A percentile compares a stretch with the other conserved stretches of the same genome.
phyloP scores from a whole-genome alignment of 2,888 invertebrate species.

The Spisula solida region DNA sequence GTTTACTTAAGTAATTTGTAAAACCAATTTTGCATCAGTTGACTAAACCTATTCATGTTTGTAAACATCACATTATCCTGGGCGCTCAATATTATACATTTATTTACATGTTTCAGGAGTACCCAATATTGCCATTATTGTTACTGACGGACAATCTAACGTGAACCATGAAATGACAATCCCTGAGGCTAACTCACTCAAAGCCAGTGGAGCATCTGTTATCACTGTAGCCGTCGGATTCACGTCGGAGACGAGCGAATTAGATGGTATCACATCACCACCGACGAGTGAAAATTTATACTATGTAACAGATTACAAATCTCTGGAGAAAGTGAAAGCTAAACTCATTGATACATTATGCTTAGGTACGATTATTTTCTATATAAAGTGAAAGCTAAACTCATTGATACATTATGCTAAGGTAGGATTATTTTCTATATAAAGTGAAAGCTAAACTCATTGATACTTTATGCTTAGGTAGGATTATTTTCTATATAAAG shows the following conservation, averaged over 20 bases:
- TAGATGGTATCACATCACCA: slow-evolving; percentile 82
- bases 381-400: slow-evolving; percentile 75
- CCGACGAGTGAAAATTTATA: slow-evolving; percentile 82
- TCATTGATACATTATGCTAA: slow-evolving; percentile 83
- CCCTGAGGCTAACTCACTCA: slow-evolving; percentile 81
- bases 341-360: slow-evolving; percentile 82
- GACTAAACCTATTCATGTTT: no score
- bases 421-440: slow-evolving; percentile 74
- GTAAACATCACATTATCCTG: no score
- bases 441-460: slow-evolving; percentile 79
- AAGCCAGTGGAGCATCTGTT: slow-evolving; percentile 78
- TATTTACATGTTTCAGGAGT: slow-evolving; percentile 72
- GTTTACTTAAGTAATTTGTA: no score
- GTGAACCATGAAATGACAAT: slow-evolving; percentile 82
- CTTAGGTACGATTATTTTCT: slow-evolving; percentile 76
- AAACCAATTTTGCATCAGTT: no score
- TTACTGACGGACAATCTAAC: slow-evolving; percentile 85
- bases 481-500: slow-evolving; percentile 42
- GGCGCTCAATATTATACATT: not conserved
- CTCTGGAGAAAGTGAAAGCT: slow-evolving; percentile 77
- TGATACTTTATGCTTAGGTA: slow-evolving; percentile 83
- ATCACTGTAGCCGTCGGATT: slow-evolving; percentile 83
- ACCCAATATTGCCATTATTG: slow-evolving; percentile 81
- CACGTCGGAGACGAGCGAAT: slow-evolving; percentile 76
- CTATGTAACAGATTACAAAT: slow-evolving; percentile 81